A percentile compares a stretch with the other conserved stretches of the same genome.
phyloP scores from a whole-genome alignment of 2,113 vertebrate genomes.

The Notiomystis cincta region DNA sequence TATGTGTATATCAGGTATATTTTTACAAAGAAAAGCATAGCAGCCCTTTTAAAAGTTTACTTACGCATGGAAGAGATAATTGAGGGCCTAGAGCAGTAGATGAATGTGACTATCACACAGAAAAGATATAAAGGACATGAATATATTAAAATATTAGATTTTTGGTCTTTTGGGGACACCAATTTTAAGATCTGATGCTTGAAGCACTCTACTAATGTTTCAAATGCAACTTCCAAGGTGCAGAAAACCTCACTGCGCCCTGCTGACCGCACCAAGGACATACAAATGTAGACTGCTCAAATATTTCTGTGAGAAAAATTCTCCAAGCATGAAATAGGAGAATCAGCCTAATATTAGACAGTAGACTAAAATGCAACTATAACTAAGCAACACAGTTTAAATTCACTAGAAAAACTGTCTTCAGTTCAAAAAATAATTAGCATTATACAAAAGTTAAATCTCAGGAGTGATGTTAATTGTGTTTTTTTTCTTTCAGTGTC shows the following conservation, averaged over 20 bases:
- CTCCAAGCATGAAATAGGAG: background rate
- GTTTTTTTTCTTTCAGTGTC: background rate
- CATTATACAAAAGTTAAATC: background rate
- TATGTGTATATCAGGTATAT: background rate
- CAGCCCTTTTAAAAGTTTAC: background rate
- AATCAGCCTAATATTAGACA: background rate
- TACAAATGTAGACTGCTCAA: background rate
- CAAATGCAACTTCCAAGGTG: background rate
- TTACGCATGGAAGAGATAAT: background rate
- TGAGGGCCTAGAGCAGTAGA: background rate
- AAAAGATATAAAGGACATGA: background rate
- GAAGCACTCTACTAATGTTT: background rate
- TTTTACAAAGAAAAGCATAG: background rate
- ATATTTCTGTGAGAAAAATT: conserved; percentile 17
- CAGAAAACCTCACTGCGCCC: background rate
- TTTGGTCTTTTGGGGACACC: background rate
- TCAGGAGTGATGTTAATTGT: background rate
- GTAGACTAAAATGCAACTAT: background rate
- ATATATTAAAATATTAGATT: background rate
- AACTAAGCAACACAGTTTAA: background rate
- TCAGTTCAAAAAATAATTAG: background rate
- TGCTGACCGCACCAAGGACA: background rate
- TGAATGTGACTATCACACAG: background rate
- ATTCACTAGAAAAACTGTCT: background rate
- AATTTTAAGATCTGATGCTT: background rate